phyloP scores from a whole-genome alignment of 1,140 invertebrate species.

The Archivesica marissinica region DNA sequence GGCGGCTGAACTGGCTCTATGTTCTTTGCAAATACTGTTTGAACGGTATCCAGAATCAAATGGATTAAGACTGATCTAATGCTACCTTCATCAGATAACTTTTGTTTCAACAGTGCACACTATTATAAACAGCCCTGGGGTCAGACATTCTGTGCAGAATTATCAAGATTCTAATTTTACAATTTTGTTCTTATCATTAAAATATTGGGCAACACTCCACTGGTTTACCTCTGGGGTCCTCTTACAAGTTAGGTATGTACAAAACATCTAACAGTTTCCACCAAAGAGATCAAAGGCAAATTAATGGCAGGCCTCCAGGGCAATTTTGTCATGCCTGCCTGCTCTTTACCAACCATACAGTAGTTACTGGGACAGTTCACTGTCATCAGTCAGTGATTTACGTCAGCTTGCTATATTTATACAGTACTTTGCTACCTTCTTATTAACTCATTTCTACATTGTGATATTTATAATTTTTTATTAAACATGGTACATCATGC shows the following conservation, averaged over 20 bases:
- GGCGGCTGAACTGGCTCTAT: no score
- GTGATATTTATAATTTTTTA: no score
- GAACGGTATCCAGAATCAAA: no score
- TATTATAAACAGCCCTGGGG: no score
- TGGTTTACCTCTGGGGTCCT: conserved; percentile 35
- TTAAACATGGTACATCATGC: no score
- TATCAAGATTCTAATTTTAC: not conserved
- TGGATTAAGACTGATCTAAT: no score
- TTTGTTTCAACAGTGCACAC: no score
- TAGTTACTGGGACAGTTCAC: conserved; percentile 23
- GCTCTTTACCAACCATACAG: conserved; percentile 31
- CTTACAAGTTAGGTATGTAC: conserved; percentile 50
- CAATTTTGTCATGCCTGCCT: conserved; percentile 50
- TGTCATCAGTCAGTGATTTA: conserved; percentile 40
- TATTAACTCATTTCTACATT: conserved; percentile 7
- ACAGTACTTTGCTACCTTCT: not conserved
- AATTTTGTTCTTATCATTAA: conserved; percentile 38
- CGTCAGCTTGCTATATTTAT: not conserved
- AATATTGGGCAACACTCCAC: conserved; percentile 25
- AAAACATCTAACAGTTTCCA: conserved; percentile 59
- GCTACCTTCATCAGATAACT: no score
- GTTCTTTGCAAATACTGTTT: no score
- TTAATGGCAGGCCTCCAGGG: conserved; percentile 56
- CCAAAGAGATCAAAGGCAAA: conserved; percentile 53
- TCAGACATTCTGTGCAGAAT: no score